Base-by-base conservation (phyloP, 1,140 invertebrate genomes). In the Aphelenchoides fujianensis region DNA sequence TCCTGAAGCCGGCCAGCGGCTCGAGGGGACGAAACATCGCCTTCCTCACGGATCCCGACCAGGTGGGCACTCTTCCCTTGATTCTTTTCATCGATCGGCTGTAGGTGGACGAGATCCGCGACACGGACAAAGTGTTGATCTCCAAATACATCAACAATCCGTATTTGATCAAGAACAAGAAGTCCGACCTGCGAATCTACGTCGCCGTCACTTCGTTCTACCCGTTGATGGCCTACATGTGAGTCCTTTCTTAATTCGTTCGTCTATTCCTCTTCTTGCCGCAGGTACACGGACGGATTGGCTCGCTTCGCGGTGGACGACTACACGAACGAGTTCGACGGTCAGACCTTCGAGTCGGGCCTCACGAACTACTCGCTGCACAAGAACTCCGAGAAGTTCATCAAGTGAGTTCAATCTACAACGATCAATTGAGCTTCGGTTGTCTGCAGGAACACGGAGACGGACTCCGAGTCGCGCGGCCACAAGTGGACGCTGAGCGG, bases 281-380 rank as follows among this genome's bases (percentile, higher is more conserved):
- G n/a, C n/a, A n/a, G n/a, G n/a, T 0, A 93, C 86, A 91, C 94
- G 66, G 94, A 98, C 83, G 95, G 95, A 0, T 86, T 98, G 19
- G 94, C 94, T 0, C 88, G 93, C 70, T 95, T 95, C 86, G 92
- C 92, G 23, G 92, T 92, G 68, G 90, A 90, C 90, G 85, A 88
- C 77, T 86, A 86, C 69, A 71, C 16, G 28, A 73, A 34, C n/a
- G 52, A 69, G 16, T 36, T 71, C 16, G 68, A 41, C 27, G 76
- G 31, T 59, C 55, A 23, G 52, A 28, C 31, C 53, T 19, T 48
- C 54, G 73, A 73, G 90, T 91, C 79, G 85, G 90, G 37, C 89
- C 88, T 98, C 76, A 98, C 95, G 36, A 98, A 98, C 86, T 98
- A 97, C 86, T 95, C 92, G 77, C 92, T 98, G 71, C 97, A 98